Evolutionary conservation across 2,113 vertebrate species (phyloP).

Genomic region (Callipepla californica): DNA sequence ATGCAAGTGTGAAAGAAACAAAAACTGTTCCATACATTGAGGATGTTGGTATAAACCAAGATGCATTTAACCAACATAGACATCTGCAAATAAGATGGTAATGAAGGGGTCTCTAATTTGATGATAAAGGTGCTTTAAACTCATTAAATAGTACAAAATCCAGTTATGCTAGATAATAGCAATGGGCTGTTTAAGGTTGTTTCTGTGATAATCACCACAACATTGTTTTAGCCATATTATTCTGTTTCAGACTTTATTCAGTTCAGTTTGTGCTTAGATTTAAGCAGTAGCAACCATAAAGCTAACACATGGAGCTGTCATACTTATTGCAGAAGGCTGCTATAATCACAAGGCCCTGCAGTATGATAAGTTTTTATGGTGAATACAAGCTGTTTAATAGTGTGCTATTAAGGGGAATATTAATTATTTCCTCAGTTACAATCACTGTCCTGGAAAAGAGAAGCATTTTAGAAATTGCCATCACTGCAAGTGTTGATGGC

Average conservation of each 20-base stretch:
- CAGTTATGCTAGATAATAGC: not conserved
- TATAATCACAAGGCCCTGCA: not conserved
- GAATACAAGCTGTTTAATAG: not conserved
- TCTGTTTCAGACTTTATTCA: not conserved
- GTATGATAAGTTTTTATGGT: not conserved
- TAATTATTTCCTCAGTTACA: not conserved
- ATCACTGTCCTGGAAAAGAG: not conserved
- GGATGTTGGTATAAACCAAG: not conserved
- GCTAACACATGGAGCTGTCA: fast-evolving
- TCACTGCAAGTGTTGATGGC: not conserved
- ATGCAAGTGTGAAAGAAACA: not conserved
- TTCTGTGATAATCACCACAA: not conserved
- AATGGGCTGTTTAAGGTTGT: not conserved
- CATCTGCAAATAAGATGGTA: not conserved
- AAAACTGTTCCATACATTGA: not conserved
- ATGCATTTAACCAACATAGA: not conserved
- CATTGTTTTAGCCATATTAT: not conserved
- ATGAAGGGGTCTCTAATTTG: not conserved
- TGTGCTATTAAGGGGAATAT: not conserved
- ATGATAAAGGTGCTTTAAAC: not conserved
- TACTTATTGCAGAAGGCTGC: not conserved
- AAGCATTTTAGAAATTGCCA: not conserved
- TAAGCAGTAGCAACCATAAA: not conserved
- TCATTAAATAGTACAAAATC: not conserved
- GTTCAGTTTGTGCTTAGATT: not conserved